Conservation (phyloP, 2,797 vertebrate species). For the Pristis pectinata region DNA sequence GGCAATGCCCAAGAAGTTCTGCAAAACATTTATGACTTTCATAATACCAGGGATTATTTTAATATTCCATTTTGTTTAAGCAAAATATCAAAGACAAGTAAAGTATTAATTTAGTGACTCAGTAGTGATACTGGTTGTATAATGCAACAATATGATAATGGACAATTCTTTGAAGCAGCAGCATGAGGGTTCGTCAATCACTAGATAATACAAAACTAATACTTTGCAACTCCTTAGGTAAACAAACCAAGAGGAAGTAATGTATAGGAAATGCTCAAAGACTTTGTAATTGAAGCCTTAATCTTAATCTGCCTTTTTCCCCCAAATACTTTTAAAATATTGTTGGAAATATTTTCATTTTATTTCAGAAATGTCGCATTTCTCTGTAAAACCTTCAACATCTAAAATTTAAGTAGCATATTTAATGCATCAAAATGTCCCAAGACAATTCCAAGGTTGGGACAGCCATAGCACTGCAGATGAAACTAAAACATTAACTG, state of each 20-base stretch:
- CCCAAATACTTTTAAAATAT: neutral
- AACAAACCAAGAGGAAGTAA: neutral
- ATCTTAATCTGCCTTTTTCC: neutral
- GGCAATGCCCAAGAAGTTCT: too few relatives aligned
- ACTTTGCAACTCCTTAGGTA: neutral
- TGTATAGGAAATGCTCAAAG: neutral
- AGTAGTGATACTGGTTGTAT: neutral
- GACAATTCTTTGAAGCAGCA: conserved; percentile 6
- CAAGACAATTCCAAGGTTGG: neutral
- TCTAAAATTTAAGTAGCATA: neutral
- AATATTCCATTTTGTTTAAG: neutral
- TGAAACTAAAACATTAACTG: too few relatives aligned
- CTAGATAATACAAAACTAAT: neutral
- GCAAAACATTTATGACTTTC: neutral
- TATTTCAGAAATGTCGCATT: neutral
- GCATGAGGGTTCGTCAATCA: neutral
- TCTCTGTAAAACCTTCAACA: neutral
- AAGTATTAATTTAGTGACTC: neutral
- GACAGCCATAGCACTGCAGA: too few relatives aligned
- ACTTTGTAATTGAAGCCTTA: neutral
- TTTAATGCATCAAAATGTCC: neutral
- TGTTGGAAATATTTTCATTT: neutral
- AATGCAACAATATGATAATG: neutral
- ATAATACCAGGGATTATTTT: neutral
- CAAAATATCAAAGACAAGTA: neutral